Conservation (phyloP, 2,113 vertebrate genomes). For the Opisthocomus hoazin region DNA sequence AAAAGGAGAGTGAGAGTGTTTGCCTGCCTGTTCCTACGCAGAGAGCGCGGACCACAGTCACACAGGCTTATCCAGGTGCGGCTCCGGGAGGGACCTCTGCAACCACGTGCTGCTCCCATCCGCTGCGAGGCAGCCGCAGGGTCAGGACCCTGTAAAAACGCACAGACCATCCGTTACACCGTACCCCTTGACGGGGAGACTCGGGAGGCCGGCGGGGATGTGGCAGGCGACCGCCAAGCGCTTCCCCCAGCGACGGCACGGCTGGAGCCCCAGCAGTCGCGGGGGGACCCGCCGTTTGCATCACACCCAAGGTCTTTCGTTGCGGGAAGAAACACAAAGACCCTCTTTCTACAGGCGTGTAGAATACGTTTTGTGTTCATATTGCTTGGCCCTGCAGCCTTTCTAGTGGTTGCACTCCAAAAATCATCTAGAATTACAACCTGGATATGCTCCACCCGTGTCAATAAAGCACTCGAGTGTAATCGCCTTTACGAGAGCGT, state of each 20-base stretch:
- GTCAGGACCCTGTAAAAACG: neutral
- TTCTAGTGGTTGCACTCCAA: neutral
- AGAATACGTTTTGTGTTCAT: neutral
- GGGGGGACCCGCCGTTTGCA: accelerated
- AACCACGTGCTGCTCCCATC: neutral
- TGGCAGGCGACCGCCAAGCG: neutral
- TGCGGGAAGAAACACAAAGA: neutral
- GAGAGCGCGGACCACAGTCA: neutral
- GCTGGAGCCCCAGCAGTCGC: neutral
- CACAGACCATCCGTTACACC: neutral
- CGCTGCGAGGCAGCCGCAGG: accelerated
- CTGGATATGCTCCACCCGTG: neutral
- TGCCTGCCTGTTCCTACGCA: neutral
- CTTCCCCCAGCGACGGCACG: accelerated
- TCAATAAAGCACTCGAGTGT: neutral
- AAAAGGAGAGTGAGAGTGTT: neutral
- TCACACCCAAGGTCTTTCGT: neutral
- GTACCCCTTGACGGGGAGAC: neutral
- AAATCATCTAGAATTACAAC: neutral
- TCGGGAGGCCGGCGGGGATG: neutral
- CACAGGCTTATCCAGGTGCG: accelerated
- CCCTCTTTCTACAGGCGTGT: neutral
- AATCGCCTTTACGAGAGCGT: neutral
- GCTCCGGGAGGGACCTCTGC: neutral
- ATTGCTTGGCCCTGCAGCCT: neutral